Conservation (phyloP, 1,140 invertebrate genomes). For the Zophobas atratus region DNA sequence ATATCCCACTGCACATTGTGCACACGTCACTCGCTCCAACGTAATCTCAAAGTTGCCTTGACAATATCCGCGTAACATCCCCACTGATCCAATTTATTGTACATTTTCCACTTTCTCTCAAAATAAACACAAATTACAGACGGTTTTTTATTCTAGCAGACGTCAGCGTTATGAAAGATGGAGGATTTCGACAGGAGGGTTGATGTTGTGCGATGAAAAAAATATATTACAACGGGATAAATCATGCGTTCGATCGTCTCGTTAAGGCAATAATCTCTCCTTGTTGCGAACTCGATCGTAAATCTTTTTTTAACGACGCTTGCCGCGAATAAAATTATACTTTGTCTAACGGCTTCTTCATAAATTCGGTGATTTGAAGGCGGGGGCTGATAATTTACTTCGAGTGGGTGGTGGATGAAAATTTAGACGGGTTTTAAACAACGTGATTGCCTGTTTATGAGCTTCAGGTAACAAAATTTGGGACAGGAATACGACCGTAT, state of each 20-base stretch:
- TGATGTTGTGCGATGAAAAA: slow-evolving; percentile 3
- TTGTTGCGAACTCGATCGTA: slow-evolving; percentile 28
- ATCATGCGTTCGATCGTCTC: slow-evolving; percentile 34
- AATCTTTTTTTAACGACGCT: slow-evolving; percentile 36
- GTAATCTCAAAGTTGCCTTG: too few relatives aligned
- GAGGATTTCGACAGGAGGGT: neutral
- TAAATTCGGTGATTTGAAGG: slow-evolving; percentile 11
- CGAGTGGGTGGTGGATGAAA: neutral
- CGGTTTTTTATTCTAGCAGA: neutral
- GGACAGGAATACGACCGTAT: too few relatives aligned
- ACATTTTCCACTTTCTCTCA: too few relatives aligned
- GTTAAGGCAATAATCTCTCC: slow-evolving; percentile 38
- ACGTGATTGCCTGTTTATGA: too few relatives aligned
- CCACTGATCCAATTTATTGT: too few relatives aligned
- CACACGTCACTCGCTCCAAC: too few relatives aligned
- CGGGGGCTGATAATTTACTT: slow-evolving; percentile 11
- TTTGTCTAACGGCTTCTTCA: slow-evolving; percentile 36
- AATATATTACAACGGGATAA: slow-evolving; percentile 17
- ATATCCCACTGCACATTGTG: too few relatives aligned
- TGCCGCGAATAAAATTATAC: slow-evolving; percentile 33
- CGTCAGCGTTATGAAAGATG: slow-evolving; percentile 5
- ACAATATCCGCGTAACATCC: too few relatives aligned
- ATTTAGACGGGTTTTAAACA: too few relatives aligned
- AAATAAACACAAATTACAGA: neutral
- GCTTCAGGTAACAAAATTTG: too few relatives aligned